phyloP scores from a whole-genome alignment of 1,140 invertebrate species.

The Psix sp. region DNA sequence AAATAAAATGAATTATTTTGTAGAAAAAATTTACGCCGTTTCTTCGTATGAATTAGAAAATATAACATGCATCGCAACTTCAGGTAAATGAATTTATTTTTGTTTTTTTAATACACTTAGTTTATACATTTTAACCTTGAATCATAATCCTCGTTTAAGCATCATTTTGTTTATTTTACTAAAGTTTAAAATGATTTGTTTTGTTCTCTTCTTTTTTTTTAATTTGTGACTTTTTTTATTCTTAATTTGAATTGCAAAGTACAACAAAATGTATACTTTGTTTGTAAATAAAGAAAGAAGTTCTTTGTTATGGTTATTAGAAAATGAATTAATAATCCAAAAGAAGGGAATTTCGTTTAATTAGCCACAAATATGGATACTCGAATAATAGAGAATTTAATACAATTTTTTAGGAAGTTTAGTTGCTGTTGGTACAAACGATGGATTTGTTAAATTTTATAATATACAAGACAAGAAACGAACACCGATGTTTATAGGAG shows the following conservation, averaged over 20 bases:
- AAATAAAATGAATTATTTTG: background rate
- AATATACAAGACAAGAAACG: slow-evolving; percentile 26
- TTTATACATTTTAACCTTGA: too few species aligned
- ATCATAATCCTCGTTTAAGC: too few species aligned
- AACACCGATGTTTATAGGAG: slow-evolving; percentile 20
- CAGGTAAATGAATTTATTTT: slow-evolving; percentile 15
- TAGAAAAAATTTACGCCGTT: slow-evolving; percentile 18
- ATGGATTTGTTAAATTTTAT: slow-evolving; percentile 43
- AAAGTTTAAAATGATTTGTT: too few species aligned
- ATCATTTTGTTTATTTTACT: too few species aligned
- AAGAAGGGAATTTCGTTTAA: slow-evolving; percentile 4
- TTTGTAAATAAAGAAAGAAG: too few species aligned
- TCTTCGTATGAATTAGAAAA: slow-evolving; percentile 21
- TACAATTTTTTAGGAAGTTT: slow-evolving; percentile 27
- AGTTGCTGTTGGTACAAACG: slow-evolving; percentile 37
- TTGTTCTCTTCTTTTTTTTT: too few species aligned
- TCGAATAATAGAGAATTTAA: slow-evolving; percentile 3
- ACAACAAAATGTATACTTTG: too few species aligned
- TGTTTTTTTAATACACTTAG: slow-evolving; percentile 2
- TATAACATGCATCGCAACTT: slow-evolving; percentile 39
- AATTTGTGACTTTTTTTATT: too few species aligned
- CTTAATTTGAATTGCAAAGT: too few species aligned
- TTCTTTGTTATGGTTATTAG: too few species aligned
- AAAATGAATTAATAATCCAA: too few species aligned
- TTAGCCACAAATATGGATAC: background rate